Evolutionary conservation across 2,113 vertebrate genomes (phyloP).

Genomic region (Gymnogyps californianus): DNA sequence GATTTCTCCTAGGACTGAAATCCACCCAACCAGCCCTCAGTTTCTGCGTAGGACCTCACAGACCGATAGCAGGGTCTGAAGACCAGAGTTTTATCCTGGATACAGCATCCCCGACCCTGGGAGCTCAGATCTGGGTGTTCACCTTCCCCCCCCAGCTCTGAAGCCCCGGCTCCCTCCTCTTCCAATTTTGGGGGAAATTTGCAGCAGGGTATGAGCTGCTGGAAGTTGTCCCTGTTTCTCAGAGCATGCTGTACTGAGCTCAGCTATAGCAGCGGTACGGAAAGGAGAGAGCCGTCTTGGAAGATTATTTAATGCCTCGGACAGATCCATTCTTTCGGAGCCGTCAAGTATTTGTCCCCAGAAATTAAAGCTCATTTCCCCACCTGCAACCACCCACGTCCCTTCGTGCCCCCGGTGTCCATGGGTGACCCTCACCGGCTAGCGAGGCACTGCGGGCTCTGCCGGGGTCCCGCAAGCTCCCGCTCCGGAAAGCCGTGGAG

Average conservation of each 20-base stretch:
- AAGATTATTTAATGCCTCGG: neutral
- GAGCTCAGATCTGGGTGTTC: neutral
- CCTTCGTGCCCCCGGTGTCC: neutral
- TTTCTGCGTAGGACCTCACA: neutral
- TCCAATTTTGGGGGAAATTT: neutral
- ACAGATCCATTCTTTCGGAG: neutral
- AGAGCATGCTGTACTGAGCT: neutral
- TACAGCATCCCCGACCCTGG: too few species aligned
- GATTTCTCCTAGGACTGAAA: neutral
- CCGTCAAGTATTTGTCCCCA: neutral
- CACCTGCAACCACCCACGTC: too few species aligned
- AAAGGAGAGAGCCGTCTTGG: neutral
- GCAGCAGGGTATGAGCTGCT: neutral
- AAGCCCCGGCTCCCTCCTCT: neutral
- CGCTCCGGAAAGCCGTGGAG: neutral
- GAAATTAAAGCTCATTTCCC: neutral
- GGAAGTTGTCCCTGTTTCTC: neutral
- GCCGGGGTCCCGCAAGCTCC: neutral
- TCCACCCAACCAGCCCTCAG: accelerated
- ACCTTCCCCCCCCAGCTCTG: neutral
- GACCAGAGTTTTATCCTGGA: neutral
- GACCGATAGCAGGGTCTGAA: neutral
- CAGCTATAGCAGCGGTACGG: accelerated
- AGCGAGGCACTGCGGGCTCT: neutral
- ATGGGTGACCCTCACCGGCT: neutral